Conservation (phyloP, 23 tunicate genomes). For the Phallusia fumigata region DNA sequence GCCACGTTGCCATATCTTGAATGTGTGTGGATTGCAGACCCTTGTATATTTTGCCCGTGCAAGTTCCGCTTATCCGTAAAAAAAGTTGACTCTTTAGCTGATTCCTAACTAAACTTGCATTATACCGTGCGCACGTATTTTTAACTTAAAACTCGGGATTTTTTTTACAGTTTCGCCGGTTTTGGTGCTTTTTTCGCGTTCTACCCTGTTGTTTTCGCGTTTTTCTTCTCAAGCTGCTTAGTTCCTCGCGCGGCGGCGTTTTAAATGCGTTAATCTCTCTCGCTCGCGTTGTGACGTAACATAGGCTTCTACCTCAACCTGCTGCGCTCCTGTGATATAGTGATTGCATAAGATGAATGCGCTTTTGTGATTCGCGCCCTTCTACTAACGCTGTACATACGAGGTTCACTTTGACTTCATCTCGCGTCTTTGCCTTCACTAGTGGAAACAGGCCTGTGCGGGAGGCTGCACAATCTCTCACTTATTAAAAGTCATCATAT, state of each 20-base stretch:
- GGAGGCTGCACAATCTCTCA: neutral
- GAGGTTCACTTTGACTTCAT: neutral
- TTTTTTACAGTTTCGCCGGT: neutral
- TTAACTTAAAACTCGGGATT: neutral
- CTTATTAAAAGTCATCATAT: slow-evolving; percentile 1
- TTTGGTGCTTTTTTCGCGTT: neutral
- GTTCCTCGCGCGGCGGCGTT: neutral
- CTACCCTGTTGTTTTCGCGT: neutral
- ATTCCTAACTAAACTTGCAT: neutral
- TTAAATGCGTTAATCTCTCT: neutral
- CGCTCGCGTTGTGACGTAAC: neutral
- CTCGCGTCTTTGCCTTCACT: slow-evolving; percentile 3
- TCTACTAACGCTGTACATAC: slow-evolving; percentile 12
- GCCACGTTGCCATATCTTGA: too few relatives aligned
- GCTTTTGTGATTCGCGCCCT: neutral
- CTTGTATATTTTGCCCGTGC: neutral
- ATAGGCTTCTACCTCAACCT: slow-evolving; percentile 4
- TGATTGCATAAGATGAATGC: neutral
- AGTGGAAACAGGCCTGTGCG: neutral
- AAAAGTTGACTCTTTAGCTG: neutral
- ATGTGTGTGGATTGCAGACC: neutral
- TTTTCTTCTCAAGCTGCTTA: neutral
- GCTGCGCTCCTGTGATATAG: neutral
- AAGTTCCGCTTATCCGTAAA: neutral
- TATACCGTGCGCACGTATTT: neutral